Base-by-base conservation (phyloP, 2,113 vertebrate genomes). In the Microcebus lehilahytsara region DNA sequence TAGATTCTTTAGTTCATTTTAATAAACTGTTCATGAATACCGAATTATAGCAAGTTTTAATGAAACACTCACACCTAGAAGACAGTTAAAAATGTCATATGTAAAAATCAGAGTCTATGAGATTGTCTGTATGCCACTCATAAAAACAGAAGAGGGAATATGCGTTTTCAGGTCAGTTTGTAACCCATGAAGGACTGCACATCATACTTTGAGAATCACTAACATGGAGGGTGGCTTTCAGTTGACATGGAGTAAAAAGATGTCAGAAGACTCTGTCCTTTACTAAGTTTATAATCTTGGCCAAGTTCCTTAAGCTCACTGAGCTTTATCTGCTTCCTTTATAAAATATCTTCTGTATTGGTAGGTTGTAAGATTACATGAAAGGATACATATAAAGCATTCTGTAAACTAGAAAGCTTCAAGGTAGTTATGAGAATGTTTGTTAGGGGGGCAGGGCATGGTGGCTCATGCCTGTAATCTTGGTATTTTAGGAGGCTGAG, bases 11-110 rank as follows among this genome's bases (percentile, higher is more conserved):
- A 34, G 40, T 56, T 60, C 32, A 85, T 34, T 78, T 93, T 80
- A 96, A 77, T 85, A 86, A 83, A 20, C 78, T 62, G 67, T 89
- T 89, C 92, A 93, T 64, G 56, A 94, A 89, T 69, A 78, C 34
- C 22, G 86, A 80, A 85, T 80, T 91, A 79, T 58, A 92, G 80
- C 64, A 91, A 93, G 77, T 56, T 71, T 95, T 66, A 84, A 71
- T 92, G 66, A 93, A 20, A 40, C 58, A 71, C 25, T 74, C 66
- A 81, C 69, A 83, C 42, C 71, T 85, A 89, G 84, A 85, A 95
- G 40, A 96, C n/a, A 83, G 81, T 53, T 93, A 96, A 96, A 95
- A 56, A 19, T 56, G 53, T 91, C 42, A 62, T 72, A 62, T 56
- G 58, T 72, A 85, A 91, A 96, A 92, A 69, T 79, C 32, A 72